Base-by-base conservation (phyloP, 2,888 invertebrate genomes). In the Parascotia fuliginaria region DNA sequence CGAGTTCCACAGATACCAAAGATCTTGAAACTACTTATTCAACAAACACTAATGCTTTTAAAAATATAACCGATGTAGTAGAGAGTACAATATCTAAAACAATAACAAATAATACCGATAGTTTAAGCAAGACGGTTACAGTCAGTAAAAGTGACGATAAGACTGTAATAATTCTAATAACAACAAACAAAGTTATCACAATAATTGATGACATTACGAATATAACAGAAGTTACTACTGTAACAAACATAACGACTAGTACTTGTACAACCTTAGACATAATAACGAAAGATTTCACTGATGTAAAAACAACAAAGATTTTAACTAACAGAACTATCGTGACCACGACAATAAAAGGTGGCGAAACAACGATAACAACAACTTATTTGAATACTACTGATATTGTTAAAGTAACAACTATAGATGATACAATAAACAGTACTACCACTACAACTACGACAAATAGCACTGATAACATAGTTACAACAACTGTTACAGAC, bases 371-470 rank as follows among this genome's bases (percentile, higher is more conserved):
- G 6, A 28, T 46, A 9, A 37, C 55, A 16, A 53, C 40, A 11
- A 51, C 51, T 13, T 37, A 12, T 14, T 48, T 47, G 7, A 66
- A 64, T 40, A 53, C 46, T 0, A 78, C 78, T 44, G 55, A 59
- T 33, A 43, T 59, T 9, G 56, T 63, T 15, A 45, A 42, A 50
- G 50, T 42, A 67, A 77, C 32, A 5, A 45, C 42, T 6, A 24
- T 48, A 14, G 42, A 69, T 16, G 41, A 56, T 5, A 38, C 22
- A 16, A 43, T n/a, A 22, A 43, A 56, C 33, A 12, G 9, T 13
- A 46, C 31, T 5, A 36, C 12, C 1, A 48, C 14, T 13, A 14
- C 29, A 11, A 48, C 42, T 9, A 28, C 22, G 1, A 53, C 16
- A 22, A 60, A 62, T 24, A 38, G 36, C 48, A 33, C 52, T 3